phyloP scores from a whole-genome alignment of 2,888 invertebrate species.

The Cryptus armator region DNA sequence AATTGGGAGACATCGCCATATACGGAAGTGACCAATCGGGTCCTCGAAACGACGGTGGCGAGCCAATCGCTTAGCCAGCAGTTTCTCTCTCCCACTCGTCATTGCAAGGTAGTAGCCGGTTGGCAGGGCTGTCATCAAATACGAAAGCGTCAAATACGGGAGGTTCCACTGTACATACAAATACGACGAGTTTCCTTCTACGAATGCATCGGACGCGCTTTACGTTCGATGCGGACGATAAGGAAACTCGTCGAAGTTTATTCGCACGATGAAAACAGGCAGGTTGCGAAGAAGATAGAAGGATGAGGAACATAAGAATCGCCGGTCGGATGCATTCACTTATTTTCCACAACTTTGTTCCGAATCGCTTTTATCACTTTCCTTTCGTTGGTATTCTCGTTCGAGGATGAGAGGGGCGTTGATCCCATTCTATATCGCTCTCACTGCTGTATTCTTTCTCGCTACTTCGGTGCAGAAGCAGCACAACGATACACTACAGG shows the following conservation, averaged over 20 bases:
- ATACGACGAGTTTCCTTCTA: not conserved
- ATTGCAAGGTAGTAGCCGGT: too few species aligned
- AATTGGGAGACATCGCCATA: too few species aligned
- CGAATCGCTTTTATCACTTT: not conserved
- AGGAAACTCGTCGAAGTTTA: not conserved
- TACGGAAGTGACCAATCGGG: too few species aligned
- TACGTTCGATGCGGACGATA: slow-evolving; percentile 8
- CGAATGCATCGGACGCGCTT: not conserved
- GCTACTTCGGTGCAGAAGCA: not conserved
- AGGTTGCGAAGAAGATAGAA: too few species aligned
- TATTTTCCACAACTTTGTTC: not conserved
- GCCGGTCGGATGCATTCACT: not conserved
- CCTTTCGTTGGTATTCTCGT: not conserved
- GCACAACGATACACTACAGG: not conserved
- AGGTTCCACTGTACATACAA: not conserved
- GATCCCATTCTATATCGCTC: slow-evolving; percentile 13
- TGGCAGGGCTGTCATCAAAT: too few species aligned
- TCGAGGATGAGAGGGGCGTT: slow-evolving; percentile 9
- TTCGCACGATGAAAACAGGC: not conserved
- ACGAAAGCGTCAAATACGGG: too few species aligned
- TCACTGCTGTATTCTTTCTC: not conserved
- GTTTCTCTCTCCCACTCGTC: too few species aligned
- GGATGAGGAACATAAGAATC: too few species aligned
- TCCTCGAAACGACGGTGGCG: too few species aligned
- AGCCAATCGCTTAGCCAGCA: too few species aligned